Base-by-base conservation (phyloP, 2,797 vertebrate species). In the Vireo griseus region DNA sequence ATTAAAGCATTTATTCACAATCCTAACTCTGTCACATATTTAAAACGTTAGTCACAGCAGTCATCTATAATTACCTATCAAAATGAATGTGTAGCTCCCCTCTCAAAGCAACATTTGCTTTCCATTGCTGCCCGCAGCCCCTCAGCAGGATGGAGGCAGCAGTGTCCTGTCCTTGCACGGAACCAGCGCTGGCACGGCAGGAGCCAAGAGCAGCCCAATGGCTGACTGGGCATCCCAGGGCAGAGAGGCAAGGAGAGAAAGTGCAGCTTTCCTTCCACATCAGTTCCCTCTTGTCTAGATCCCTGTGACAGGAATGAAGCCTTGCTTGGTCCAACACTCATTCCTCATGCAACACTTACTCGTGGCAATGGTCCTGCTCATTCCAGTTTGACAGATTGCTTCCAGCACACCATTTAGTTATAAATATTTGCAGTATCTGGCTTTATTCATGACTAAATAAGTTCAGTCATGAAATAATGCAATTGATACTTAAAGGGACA, bases 381-480 rank as follows among this genome's bases (percentile, higher is more conserved):
- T 82, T 74, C 78, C 65, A 72, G 19, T 61, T 50, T 54, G 62
- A 63, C 59, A 88, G 83, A 39, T 66, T 69, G 40, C 82, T 94
- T 79, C 80, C 83, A 92, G 69, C 59, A 87, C 59, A 67, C 68
- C 24, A n/a, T 58, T 86, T 52, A 72, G 15, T 86, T 88, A 81
- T 37, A 88, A 91, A 91, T 89, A 92, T 95, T 91, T 88, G 48
- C 77, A 66, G 44, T 75, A 81, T 89, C 48, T 51, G 33, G 35
- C 74, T 88, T 88, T 86, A 85, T 73, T 86, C 21, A 26, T 74
- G 50, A 31, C 74, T 59, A 62, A 94, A 76, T 86, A 77, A 73
- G 54, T 79, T 67, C 57, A 37, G 29, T 69, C 59, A 57, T 24
- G 44, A 62, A 93, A 92, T 93, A 82, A 85, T 63, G 44, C 35